Base-by-base conservation (phyloP, 2,888 invertebrate species). In the Nephrotoma appendiculata region DNA sequence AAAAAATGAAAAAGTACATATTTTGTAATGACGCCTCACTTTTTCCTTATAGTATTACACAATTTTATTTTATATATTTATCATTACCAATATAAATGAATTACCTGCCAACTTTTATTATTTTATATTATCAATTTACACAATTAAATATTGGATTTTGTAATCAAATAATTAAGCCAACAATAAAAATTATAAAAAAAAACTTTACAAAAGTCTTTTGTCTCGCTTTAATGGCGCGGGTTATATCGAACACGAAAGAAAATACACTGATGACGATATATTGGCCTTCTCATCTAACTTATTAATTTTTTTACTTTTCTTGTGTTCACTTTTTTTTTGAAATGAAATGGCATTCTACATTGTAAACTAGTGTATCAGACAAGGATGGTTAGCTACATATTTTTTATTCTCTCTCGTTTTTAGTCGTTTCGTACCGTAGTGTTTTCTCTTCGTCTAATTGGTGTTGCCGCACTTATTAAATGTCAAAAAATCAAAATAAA, bases 261-360 rank as follows among this genome's bases (percentile, higher is more conserved):
- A 85, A 43, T 44, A 86, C 87, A 86, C 41, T 71, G 71, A 31
- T 9, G 31, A 31, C 42, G 71, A 57, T 71, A 44, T 19, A 57
- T 19, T 41, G 41, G 52, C 71, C n/a, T 45, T 41, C 86, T 57
- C 45, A 19, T 86, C 44, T 48, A 71, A 31, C 71, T 9, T 31
- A 31, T 71, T 71, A 71, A 31, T 31, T 9, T 31, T 71, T 71
- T 71, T 19, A 4, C 31, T 57, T 71, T 71, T 71, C 31, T 71
- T 71, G 71, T 71, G 71, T 71, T 71, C 71, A 48, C 86, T 86
- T 45, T 57, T 90, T 91, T 45, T 48, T 90, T 91, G 90, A 92
- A 92, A 92, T 90, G 93, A 93, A 93, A 93, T 93, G 93, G 93
- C 92, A 92, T 12, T 84, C 84, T 84, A 86, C 48, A 31, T 44